phyloP scores from a whole-genome alignment of 2,113 vertebrate species.

The Meles meles region DNA sequence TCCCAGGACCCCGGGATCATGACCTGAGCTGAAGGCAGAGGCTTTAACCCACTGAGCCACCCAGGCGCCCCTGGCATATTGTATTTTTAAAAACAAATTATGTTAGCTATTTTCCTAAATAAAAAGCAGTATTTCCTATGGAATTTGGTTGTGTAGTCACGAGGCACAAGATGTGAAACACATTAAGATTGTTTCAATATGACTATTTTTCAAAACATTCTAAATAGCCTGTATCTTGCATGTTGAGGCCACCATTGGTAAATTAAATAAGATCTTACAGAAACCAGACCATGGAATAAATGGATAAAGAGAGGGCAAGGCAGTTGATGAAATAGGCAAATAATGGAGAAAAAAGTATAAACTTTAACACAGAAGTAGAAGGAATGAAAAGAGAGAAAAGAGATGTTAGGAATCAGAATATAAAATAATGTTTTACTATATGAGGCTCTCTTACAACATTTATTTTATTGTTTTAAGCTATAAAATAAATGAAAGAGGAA shows the following conservation, averaged over 20 bases:
- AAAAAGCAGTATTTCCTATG: neutral
- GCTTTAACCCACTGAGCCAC: too few relatives aligned
- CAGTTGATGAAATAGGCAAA: neutral
- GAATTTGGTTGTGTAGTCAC: neutral
- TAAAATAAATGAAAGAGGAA: neutral
- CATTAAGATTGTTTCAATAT: neutral
- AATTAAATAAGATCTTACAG: neutral
- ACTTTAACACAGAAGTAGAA: neutral
- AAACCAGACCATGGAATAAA: neutral
- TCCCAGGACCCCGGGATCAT: too few relatives aligned
- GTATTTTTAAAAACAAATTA: neutral
- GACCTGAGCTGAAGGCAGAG: too few relatives aligned
- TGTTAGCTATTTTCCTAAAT: neutral
- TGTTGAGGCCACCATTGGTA: neutral
- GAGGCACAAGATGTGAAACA: neutral
- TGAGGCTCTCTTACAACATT: neutral
- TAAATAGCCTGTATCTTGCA: neutral
- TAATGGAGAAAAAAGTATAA: neutral
- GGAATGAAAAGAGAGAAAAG: neutral
- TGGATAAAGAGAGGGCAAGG: neutral
- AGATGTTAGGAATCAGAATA: neutral
- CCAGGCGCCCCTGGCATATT: too few relatives aligned
- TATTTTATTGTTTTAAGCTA: neutral
- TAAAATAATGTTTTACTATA: neutral
- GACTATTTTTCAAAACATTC: neutral